A percentile compares a stretch with the other conserved stretches of the same genome.
These are phyloP conservation scores for Felis catus DNA, from an alignment of 2,113 vertebrate species.

Conservation along the genomic window F.catus_Fca126_mat1.0 CM031428.1:14957001-14957500, in stretches of 20 bases:
- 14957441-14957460: not conserved
- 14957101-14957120: not conserved
- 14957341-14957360: not conserved
- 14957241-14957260: not conserved
- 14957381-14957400: not conserved
- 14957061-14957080: not conserved
- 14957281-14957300: not conserved
- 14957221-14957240: not conserved
- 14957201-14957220: not conserved
- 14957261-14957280: not conserved
- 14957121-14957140: not conserved
- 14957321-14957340: not conserved
- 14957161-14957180: not conserved
- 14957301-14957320: not conserved
- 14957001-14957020: not conserved
- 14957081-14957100: not conserved
- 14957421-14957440: not conserved
- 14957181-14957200: not conserved
- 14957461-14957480: not conserved
- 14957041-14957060: not conserved
- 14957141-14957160: not conserved
- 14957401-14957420: not conserved
- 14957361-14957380: not conserved
- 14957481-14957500: not conserved
- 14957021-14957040: not conserved